Percentiles rank a stretch among this genome's conserved stretches.
phyloP scores from a whole-genome alignment of 2,888 invertebrate genomes.

The Synergus japonicus region DNA sequence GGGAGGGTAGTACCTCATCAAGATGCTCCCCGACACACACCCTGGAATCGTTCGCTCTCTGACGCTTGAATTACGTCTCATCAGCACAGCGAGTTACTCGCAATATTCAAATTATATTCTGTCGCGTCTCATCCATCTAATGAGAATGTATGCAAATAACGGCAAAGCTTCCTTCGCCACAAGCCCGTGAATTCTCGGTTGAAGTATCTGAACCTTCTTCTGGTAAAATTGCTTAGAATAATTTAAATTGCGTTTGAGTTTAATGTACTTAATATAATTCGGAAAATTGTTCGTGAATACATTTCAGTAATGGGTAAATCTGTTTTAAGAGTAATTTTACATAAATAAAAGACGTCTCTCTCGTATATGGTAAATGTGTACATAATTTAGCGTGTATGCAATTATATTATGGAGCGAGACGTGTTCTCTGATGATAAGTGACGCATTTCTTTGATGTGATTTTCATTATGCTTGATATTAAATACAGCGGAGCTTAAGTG shows the following conservation, averaged over 20 bases:
- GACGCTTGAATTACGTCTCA: conserved; percentile 71
- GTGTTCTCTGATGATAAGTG: neutral
- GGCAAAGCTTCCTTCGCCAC: conserved; percentile 43
- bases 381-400: neutral
- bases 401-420: neutral
- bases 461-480: neutral
- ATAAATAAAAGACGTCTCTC: neutral
- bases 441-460: neutral
- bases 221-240: conserved; percentile 13
- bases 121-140: conserved; percentile 60
- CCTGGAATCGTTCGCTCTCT: conserved; percentile 58
- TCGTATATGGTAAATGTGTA: too few species aligned
- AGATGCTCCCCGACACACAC: conserved; percentile 60
- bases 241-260: conserved; percentile 7
- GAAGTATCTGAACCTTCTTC: conserved; percentile 2
- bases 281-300: neutral
- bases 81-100: conserved; percentile 67
- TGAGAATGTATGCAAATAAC: conserved; percentile 74
- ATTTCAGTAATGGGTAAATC: neutral
- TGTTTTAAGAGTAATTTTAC: neutral
- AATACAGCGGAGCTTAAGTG: too few species aligned
- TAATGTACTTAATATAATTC: neutral
- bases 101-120: conserved; percentile 75
- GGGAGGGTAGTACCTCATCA: conserved; percentile 67
- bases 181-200: conserved; percentile 37